A percentile compares a stretch with the other conserved stretches of the same genome.
Evolutionary conservation across 2,797 vertebrate species (phyloP).

Genomic region (Myotis planiceps): DNA sequence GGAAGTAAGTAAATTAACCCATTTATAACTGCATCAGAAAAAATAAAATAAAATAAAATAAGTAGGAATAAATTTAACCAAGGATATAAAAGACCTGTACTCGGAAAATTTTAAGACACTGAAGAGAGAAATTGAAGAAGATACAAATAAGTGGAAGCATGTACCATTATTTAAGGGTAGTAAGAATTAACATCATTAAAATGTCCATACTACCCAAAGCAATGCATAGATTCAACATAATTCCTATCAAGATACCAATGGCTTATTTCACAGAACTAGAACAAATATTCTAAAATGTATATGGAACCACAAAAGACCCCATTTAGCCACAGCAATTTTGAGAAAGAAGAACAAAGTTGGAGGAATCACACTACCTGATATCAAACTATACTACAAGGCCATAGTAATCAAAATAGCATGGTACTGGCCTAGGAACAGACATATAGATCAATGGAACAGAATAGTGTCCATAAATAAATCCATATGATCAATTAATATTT

Average conservation of each 20-base stretch:
- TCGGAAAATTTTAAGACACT: background rate
- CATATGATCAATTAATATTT: too few species aligned
- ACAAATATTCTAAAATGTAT: background rate
- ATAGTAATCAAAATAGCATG: too few species aligned
- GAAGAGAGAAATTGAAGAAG: background rate
- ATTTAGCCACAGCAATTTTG: background rate
- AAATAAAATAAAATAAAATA: background rate
- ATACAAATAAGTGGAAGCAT: background rate
- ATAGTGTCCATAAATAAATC: too few species aligned
- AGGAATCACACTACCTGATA: too few species aligned
- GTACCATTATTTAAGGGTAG: background rate
- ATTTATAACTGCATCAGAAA: background rate
- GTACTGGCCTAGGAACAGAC: too few species aligned
- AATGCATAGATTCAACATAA: background rate
- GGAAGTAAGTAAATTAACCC: background rate
- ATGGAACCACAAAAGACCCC: background rate
- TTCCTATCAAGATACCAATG: background rate
- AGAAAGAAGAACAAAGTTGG: too few species aligned
- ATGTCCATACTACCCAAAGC: background rate
- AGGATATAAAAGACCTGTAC: background rate
- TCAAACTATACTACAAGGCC: too few species aligned
- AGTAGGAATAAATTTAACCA: background rate
- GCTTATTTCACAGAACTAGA: background rate
- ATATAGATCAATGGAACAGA: too few species aligned
- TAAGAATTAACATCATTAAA: background rate